Conservation (phyloP, 2,888 invertebrate genomes). For the Cistogaster globosa region DNA sequence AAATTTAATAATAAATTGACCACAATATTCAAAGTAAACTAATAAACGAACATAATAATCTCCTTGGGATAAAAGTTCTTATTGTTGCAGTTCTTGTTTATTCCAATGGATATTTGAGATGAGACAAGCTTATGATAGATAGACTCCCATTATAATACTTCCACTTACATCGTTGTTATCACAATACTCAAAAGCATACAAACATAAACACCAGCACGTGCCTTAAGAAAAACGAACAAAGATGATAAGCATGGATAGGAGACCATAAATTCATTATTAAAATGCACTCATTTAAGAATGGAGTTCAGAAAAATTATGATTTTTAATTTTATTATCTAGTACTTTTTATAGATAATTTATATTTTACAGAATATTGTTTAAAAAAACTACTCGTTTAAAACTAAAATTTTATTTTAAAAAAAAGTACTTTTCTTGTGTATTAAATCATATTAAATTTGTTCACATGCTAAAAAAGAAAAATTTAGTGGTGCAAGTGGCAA, state of each 20-base stretch:
- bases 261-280: constrained; percentile 10
- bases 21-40: constrained; percentile 66
- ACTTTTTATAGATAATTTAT: background rate
- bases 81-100: constrained; percentile 16
- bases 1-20: constrained; percentile 54
- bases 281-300: constrained; percentile 17
- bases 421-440: background rate
- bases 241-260: constrained; percentile 30
- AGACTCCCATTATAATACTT: constrained; percentile 57
- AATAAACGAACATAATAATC: constrained; percentile 63
- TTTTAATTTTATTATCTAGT: background rate
- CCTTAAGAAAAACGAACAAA: background rate
- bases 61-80: background rate
- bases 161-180: constrained; percentile 40
- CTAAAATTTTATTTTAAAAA: too few species aligned
- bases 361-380: background rate
- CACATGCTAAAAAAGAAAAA: constrained; percentile 14
- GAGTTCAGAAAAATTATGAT: background rate
- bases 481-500: constrained; percentile 34
- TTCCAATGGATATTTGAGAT: constrained; percentile 41
- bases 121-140: constrained; percentile 61
- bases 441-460: constrained; percentile 19
- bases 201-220: background rate
- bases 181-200: constrained; percentile 8
- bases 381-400: too few species aligned